Percentiles rank a stretch among this genome's conserved stretches.
Evolutionary conservation across 2,888 invertebrate genomes (phyloP).

Genomic region (Drosophila barbarae): DNA sequence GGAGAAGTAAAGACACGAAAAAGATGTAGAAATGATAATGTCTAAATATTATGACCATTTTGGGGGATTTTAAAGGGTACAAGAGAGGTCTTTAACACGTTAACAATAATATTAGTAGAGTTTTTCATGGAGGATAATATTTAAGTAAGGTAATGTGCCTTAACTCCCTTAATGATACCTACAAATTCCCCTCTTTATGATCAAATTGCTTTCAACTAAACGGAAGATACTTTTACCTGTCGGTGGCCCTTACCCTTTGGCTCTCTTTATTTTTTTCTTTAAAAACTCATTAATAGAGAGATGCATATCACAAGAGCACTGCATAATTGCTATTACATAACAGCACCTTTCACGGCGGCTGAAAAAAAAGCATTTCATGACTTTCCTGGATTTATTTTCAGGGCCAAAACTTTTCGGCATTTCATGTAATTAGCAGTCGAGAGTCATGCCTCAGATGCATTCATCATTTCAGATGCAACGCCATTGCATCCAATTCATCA

Average conservation of each 20-base stretch:
- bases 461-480: conserved; percentile 20
- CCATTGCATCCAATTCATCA: conserved; percentile 52
- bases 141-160: too few species aligned
- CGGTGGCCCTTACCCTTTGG: neutral
- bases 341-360: conserved; percentile 26
- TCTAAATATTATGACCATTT: conserved; percentile 12
- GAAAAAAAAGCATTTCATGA: conserved; percentile 35
- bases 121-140: too few species aligned
- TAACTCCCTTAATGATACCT: neutral
- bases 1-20: neutral
- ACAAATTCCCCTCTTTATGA: neutral
- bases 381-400: conserved; percentile 30
- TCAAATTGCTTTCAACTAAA: neutral
- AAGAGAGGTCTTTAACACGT: too few species aligned
- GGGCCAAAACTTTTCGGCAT: conserved; percentile 35
- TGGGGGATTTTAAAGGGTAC: neutral
- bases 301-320: conserved; percentile 27
- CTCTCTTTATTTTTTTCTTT: neutral
- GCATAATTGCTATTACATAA: conserved; percentile 29
- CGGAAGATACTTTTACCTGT: conserved; percentile 25
- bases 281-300: conserved; percentile 33
- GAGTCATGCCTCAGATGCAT: conserved; percentile 21
- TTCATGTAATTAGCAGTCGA: conserved; percentile 36
- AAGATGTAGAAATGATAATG: conserved; percentile 11
- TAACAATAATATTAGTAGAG: neutral